Evolutionary conservation across 2,888 invertebrate genomes (phyloP).

Genomic region (Meandrusa payeni): DNA sequence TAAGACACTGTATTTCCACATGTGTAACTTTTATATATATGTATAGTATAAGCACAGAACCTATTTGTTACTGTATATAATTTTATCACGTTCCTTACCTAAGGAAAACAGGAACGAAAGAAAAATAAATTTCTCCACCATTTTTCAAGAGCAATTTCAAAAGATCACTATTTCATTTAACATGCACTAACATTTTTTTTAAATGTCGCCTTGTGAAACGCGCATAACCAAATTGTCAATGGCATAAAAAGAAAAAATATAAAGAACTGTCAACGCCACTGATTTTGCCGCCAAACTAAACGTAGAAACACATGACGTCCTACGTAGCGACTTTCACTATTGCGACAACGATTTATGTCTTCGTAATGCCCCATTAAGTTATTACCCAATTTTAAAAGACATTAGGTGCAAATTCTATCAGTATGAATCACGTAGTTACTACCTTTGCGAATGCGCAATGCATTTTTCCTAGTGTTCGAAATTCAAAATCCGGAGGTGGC

Average conservation of each 20-base stretch:
- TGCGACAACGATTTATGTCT: slow-evolving; percentile 42
- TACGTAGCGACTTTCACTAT: slow-evolving; percentile 45
- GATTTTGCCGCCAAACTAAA: slow-evolving; percentile 70
- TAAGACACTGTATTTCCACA: no score
- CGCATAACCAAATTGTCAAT: slow-evolving; percentile 6
- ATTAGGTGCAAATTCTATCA: slow-evolving; percentile 28
- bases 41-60: no score
- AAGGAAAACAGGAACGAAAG: slow-evolving; percentile 36
- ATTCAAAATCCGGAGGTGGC: slow-evolving; percentile 27
- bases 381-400: slow-evolving; percentile 17
- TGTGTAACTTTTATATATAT: no score
- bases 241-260: slow-evolving; percentile 27
- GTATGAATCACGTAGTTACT: slow-evolving; percentile 26
- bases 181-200: slow-evolving; percentile 14
- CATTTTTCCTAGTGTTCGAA: slow-evolving; percentile 27
- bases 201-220: slow-evolving; percentile 3
- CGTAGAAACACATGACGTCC: slow-evolving; percentile 39
- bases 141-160: slow-evolving; percentile 24
- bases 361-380: slow-evolving; percentile 23
- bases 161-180: slow-evolving; percentile 8
- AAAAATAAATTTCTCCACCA: slow-evolving; percentile 28
- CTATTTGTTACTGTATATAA: no score
- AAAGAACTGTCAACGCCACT: slow-evolving; percentile 40
- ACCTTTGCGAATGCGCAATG: slow-evolving; percentile 13
- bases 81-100: slow-evolving; percentile 28